Evolutionary conservation across 1,140 invertebrate genomes (phyloP), one percentile per base, ranked within the genome.

Genomic region (Colletes gigas): DNA sequence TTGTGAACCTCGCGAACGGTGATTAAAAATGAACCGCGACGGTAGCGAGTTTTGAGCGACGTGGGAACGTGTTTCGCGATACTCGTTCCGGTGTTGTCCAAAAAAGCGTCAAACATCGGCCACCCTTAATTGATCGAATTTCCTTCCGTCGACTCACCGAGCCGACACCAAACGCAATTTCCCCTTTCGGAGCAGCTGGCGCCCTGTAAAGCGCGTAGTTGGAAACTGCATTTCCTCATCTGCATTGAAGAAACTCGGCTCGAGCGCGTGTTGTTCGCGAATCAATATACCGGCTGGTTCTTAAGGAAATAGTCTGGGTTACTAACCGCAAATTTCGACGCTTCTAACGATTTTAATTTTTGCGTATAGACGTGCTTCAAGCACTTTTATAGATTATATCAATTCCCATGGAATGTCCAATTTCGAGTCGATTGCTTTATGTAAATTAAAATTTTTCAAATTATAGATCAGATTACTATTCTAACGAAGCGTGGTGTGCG

Each of bases 181-280:
- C 68, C 68, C 68, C 39, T 59, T 44, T 63, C 0, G 30, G 41
- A 41, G 21, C 30, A n/a, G 54, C 30, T 21, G 21, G 39, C 30
- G 62, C 30, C 30, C 30, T 63, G 17, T 52, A 41, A 55, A 75
- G 65, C 62, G 54, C 57, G 0, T 54, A 44, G 8, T 39, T 19
- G 30, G 50, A 54, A 75, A 75, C 50, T 66, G 17, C 62, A 54
- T 75, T 55, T 41, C 62, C 73, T 21, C 62, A 44, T 75, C 62
- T 65, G 44, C 57, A 62, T 73, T 8, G 73, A 75, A 75, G 50
- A 44, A 75, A 19, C 60, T 21, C 14, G 62, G 4, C 14, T 39
- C 47, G 10, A 47, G 44, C 41, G 52, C n/a, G 21, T 17, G 62
- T 39, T 74, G 47, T 63, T 54, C 44, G 17, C 52, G 39, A 63